Evolutionary conservation across 2,888 invertebrate genomes (phyloP).

Genomic region (Gibbula magus): DNA sequence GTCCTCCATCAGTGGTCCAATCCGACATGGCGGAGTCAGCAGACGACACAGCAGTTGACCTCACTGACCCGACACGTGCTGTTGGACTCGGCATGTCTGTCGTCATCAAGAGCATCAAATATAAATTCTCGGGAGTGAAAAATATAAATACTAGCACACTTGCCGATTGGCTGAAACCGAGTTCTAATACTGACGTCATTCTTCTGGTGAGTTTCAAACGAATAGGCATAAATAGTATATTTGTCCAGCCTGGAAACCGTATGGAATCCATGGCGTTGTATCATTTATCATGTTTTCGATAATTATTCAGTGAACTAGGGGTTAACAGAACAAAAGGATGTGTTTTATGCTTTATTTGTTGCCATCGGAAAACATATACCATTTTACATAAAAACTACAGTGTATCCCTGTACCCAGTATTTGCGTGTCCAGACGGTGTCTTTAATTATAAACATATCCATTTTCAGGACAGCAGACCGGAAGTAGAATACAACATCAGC

Average conservation of each 20-base stretch:
- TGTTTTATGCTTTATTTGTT: no score
- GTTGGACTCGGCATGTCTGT: conserved; percentile 7
- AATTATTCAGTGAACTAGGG: no score
- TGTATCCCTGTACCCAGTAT: no score
- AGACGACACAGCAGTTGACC: neutral
- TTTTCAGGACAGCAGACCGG: conserved; percentile 59
- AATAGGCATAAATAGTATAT: neutral
- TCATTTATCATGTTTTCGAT: no score
- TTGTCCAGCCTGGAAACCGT: no score
- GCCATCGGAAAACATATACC: no score
- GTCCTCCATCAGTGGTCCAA: no score
- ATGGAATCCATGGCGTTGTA: no score
- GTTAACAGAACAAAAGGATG: no score
- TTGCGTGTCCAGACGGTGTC: no score
- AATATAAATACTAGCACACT: neutral
- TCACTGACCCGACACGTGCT: neutral
- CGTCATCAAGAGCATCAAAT: neutral
- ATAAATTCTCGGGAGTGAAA: neutral
- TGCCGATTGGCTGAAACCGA: conserved; percentile 10
- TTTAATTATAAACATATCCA: no score
- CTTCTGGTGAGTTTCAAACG: neutral
- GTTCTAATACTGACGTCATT: neutral
- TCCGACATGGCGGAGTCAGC: neutral
- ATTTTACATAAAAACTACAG: no score
- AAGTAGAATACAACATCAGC: conserved; percentile 60